Evolutionary conservation across 2,113 vertebrate species (phyloP), one percentile per base, ranked within the genome.

Genomic region (Recurvirostra avosetta): DNA sequence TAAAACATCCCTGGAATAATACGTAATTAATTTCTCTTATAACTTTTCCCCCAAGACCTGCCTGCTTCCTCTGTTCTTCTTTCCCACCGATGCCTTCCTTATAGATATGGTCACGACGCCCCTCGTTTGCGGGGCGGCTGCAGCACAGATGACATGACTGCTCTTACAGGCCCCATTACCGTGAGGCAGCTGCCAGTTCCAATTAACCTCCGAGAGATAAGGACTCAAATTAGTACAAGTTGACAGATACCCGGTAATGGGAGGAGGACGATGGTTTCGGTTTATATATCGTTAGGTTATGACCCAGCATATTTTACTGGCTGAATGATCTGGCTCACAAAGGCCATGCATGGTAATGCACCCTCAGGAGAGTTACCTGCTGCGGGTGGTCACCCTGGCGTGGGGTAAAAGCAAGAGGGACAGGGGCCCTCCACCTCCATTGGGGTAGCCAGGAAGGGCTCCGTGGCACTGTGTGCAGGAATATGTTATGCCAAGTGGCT

Each of bases 21-120:
- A 90, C 7, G 27, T 67, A 68, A 86, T 76, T 52, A 65, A 79
- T 86, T 94, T 86, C 15, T 73, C 73, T 45, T n/a, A 15, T 22
- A 80, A 22, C 20, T 88, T 30, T 65, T 20, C 19, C 11, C 5
- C 22, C 50, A 47, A 30, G 20, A 32, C 27, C 63, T 74, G 22
- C 14, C 25, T 66, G 25, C 53, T 86, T 86, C 50, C 63, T 68
- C 55, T 41, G 19, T 76, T 88, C 32, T 29, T 40, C 41, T 67
- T 52, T 68, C 19, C 5, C 18, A 29, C 4, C 0, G 0, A 0
- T 26, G 16, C 10, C 15, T 59, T 41, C 23, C 56, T 40, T 59
- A 45, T 18, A 50, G 45, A 6, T 12, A 6, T 0, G 15, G 82
- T 36, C 17, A 20, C 0, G 0, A 13, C 8, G 59, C 15, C 32